Percentiles rank a stretch among this genome's conserved stretches.
phyloP scores from a whole-genome alignment of 2,797 vertebrate genomes.

The Rhinichthys osculus region DNA sequence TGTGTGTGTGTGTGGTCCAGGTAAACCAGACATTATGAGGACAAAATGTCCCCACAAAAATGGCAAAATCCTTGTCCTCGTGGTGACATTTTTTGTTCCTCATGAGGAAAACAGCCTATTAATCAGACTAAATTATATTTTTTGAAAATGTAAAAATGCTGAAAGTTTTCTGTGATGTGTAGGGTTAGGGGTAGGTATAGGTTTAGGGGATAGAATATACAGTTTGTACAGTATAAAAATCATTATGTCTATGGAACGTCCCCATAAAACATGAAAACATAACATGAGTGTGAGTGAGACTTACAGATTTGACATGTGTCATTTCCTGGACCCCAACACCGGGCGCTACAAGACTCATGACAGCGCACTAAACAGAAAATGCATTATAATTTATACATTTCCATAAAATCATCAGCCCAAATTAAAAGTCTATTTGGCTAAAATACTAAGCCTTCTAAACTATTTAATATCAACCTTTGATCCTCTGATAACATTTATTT shows the following conservation, averaged over 20 bases:
- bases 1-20: background rate
- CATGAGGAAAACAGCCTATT: background rate
- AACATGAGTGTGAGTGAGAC: conserved; percentile 63
- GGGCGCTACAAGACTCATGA: conserved; percentile 77
- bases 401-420: background rate
- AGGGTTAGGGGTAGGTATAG: background rate
- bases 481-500: background rate
- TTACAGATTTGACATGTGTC: conserved; percentile 89
- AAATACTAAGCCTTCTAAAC: background rate
- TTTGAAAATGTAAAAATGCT: background rate
- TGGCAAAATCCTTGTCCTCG: background rate
- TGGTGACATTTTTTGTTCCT: background rate
- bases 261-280: background rate
- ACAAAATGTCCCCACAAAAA: background rate
- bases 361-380: conserved; percentile 78
- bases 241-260: background rate
- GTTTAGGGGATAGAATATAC: background rate
- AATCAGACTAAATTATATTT: background rate
- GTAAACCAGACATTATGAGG: background rate
- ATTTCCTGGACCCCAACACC: conserved; percentile 88
- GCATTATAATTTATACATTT: background rate
- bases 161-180: background rate
- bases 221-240: background rate
- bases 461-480: background rate
- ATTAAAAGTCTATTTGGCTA: background rate